Evolutionary conservation across 2,113 vertebrate species (phyloP).

Genomic region (Pterocles gutturalis): DNA sequence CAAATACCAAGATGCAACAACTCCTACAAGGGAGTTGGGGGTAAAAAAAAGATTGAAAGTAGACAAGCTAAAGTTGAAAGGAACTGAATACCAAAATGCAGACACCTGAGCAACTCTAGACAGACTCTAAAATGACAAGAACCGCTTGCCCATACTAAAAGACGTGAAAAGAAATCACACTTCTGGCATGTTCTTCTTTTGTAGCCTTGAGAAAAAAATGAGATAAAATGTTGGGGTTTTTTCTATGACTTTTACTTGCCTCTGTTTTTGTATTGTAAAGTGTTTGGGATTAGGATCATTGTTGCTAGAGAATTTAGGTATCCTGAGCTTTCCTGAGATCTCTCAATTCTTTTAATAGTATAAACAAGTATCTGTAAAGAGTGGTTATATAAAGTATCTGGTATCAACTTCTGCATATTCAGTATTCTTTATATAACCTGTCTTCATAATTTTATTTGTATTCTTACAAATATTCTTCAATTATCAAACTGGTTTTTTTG

Average conservation of each 20-base stretch:
- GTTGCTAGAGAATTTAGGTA: neutral
- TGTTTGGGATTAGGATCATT: neutral
- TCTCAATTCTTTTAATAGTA: neutral
- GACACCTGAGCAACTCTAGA: neutral
- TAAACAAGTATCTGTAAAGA: neutral
- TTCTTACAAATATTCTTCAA: neutral
- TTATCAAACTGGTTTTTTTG: neutral
- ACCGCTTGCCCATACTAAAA: neutral
- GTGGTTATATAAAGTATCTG: neutral
- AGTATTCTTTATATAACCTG: neutral
- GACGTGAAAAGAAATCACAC: neutral
- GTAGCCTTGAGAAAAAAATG: neutral
- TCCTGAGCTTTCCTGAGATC: neutral
- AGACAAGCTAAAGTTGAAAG: neutral
- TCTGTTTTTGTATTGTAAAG: neutral
- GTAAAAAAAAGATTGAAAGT: neutral
- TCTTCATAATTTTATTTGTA: neutral
- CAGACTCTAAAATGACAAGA: neutral
- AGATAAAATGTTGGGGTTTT: neutral
- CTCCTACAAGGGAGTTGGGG: fast-evolving
- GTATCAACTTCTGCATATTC: neutral
- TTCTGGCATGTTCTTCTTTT: neutral
- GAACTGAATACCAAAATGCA: neutral
- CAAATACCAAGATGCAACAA: neutral
- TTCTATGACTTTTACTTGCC: neutral